Percentiles rank a stretch among this genome's conserved stretches.
These are phyloP conservation scores for Dryomyza anilis DNA, from an alignment of 2,888 invertebrate species.

Conservation along the genomic window DNA sequence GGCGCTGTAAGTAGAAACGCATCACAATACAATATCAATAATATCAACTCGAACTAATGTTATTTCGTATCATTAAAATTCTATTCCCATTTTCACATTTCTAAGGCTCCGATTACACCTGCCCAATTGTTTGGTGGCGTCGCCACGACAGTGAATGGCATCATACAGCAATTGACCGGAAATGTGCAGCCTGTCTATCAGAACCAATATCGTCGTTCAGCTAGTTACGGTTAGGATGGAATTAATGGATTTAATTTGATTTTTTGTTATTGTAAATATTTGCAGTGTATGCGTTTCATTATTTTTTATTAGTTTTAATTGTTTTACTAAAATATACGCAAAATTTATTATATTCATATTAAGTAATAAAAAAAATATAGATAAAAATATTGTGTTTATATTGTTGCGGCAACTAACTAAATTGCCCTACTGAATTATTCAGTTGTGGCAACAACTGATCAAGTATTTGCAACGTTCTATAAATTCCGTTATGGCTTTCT, in stretches of 20 bases:
- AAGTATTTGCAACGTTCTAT: no score
- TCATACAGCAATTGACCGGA: slow-evolving; percentile 56
- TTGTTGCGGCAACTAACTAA: no score
- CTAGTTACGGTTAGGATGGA: slow-evolving; percentile 43
- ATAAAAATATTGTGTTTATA: no score
- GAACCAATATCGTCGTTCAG: slow-evolving; percentile 38
- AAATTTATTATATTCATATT: not conserved
- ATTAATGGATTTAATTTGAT: not conserved
- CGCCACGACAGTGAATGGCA: slow-evolving; percentile 54
- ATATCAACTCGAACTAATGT: no score
- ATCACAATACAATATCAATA: no score
- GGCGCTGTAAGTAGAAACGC: slow-evolving; percentile 55
- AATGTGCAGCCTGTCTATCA: slow-evolving; percentile 54
- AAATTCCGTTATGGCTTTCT: no score
- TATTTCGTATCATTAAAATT: no score
- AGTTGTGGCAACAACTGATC: no score
- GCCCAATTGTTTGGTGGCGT: slow-evolving; percentile 55
- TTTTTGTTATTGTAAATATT: not conserved
- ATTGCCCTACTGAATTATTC: no score
- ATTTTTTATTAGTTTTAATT: not conserved
- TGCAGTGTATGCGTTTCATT: not conserved
- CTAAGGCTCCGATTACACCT: slow-evolving; percentile 51
- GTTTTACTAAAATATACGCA: not conserved
- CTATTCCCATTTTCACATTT: no score
- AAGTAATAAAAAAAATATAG: not conserved